Conservation (phyloP, 2,797 vertebrate genomes). For the Euthynnus affinis region DNA sequence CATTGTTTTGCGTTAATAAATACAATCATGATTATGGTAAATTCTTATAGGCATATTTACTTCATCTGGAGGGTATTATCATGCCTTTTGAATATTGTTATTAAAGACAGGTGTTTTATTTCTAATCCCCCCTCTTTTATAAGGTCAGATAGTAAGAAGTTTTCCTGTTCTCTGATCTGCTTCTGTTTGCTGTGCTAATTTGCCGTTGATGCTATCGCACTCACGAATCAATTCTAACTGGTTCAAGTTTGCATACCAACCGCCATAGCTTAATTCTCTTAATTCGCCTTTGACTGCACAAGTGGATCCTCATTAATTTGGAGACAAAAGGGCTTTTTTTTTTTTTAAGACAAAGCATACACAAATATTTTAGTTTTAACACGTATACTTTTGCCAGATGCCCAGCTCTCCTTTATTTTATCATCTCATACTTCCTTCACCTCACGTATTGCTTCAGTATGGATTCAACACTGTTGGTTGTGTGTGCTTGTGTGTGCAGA, state of each 20-base stretch:
- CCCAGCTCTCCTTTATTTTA: slow-evolving; percentile 2
- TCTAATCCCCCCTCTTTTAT: slow-evolving; percentile 1
- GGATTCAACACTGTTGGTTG: slow-evolving; percentile 2
- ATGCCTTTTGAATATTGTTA: background rate
- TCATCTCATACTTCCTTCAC: background rate
- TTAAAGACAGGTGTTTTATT: slow-evolving; percentile 10
- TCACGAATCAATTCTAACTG: background rate
- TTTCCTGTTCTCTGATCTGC: background rate
- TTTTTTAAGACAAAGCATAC: too few relatives aligned
- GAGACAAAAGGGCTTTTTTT: background rate
- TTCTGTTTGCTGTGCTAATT: background rate
- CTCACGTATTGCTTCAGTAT: background rate
- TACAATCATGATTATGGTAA: background rate
- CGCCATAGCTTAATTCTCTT: too few relatives aligned
- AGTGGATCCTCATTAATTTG: background rate
- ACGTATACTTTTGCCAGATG: background rate
- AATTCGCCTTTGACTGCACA: background rate
- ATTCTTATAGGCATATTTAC: background rate
- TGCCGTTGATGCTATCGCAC: background rate
- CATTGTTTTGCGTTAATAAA: slow-evolving; percentile 21
- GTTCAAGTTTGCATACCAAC: background rate
- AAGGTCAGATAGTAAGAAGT: background rate
- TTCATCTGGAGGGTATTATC: background rate
- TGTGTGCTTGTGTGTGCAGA: background rate
- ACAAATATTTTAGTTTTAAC: too few relatives aligned